Evolutionary conservation across 2,888 invertebrate genomes (phyloP), one percentile per base, ranked within the genome.

Genomic region (Cyrtodaria siliqua): DNA sequence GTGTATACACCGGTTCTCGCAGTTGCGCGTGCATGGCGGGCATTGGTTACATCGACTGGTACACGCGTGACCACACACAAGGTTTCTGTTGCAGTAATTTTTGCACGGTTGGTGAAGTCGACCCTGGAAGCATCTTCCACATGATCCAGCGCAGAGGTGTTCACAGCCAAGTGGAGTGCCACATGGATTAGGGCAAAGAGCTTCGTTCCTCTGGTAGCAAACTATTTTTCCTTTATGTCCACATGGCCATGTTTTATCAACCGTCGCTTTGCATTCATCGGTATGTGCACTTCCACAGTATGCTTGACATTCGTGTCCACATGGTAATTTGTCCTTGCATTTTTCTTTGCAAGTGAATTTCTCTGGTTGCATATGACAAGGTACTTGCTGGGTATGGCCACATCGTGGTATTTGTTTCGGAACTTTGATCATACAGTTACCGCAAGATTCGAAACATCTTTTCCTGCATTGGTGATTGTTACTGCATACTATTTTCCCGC

Each of bases 21-120:
- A 94, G 29, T 69, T 56, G 14, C 77, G 61, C 53, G 85, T 69
- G 75, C 93, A 93, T 3, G 93, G 93, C 14, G 90, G 89, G 69
- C 94, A 94, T 26, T 81, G 77, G 47, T 89, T 87, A 24, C 90
- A 83, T 62, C 69, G 63, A 26, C 86, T 87, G n/a, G 67, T 67
- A 73, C 94, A 94, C 18, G 93, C 52, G 61, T 91, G 91, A 26
- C 90, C 90, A 68, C 91, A 91, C 12, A 96, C 94, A 72, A 95
- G 94, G 18, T 89, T 85, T 64, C 94, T 94, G 6, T 93, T 93
- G 91, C 96, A 96, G 20, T 92, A 91, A 82, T 94, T 93, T 42
- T 84, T 78, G 91, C 96, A 96, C 20, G 94, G 92, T 68, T 85
- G 87, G 90, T 96, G 96, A 66, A 96, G 91, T 14, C 95, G 94